Conservation (phyloP, 2,797 vertebrate genomes). For the Intellagama lesueurii region DNA sequence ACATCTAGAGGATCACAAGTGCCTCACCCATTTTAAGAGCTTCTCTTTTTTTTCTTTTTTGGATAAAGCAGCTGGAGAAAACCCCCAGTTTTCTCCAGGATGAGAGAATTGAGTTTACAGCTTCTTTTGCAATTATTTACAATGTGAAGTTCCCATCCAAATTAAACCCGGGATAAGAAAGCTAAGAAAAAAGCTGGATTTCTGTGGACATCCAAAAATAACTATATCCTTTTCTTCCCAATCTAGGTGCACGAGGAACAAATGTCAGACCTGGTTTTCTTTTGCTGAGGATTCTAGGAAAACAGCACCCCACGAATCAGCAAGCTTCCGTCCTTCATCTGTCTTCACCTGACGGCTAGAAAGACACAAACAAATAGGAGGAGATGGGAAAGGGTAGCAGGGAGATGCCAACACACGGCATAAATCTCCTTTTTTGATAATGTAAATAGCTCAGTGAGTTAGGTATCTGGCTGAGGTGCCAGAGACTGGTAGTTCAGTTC, state of each 20-base stretch:
- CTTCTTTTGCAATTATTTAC: too few species aligned
- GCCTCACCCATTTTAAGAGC: background rate
- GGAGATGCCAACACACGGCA: background rate
- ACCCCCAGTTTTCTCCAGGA: background rate
- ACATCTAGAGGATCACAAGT: background rate
- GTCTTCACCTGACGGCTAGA: conserved; percentile 82
- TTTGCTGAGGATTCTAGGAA: conserved; percentile 91
- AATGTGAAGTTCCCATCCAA: background rate
- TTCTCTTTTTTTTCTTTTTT: background rate
- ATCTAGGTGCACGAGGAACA: accelerated
- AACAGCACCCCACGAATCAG: conserved; percentile 85
- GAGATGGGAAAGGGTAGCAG: background rate
- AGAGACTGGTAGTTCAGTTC: too few species aligned
- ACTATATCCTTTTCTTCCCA: background rate
- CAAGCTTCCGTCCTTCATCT: conserved; percentile 89
- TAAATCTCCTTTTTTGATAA: background rate
- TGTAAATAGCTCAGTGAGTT: background rate
- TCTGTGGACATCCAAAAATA: background rate
- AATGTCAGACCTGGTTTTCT: conserved; percentile 84
- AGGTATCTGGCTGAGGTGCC: too few species aligned
- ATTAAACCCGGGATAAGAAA: background rate
- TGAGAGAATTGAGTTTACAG: too few species aligned
- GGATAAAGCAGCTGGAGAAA: background rate
- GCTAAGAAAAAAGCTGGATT: background rate
- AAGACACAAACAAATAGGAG: conserved; percentile 14